A percentile compares a stretch with the other conserved stretches of the same genome.
These are phyloP conservation scores for Chaetops frenatus DNA, from an alignment of 2,113 vertebrate genomes.

Conservation along the genomic window DNA sequence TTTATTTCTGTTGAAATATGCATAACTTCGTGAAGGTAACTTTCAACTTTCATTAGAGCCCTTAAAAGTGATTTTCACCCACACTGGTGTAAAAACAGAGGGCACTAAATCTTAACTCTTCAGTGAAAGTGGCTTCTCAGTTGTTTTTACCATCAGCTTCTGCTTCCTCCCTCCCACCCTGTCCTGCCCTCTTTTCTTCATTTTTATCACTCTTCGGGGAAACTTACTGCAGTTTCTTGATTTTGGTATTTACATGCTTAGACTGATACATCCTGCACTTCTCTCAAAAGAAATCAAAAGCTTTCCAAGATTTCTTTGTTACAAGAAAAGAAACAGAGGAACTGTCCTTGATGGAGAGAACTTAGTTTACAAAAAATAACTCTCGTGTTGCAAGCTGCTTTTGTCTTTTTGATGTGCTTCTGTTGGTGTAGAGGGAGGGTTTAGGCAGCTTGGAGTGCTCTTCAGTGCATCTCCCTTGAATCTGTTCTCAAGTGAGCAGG, in stretches of 20 bases:
- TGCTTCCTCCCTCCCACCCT: not conserved
- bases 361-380: not conserved
- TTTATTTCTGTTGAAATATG: conserved; percentile 77
- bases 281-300: not conserved
- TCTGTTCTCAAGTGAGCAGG: not conserved
- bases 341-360: not conserved
- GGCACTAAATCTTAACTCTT: conserved; percentile 5
- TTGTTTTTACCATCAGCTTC: not conserved
- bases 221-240: not conserved
- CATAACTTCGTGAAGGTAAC: conserved; percentile 77
- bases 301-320: not conserved
- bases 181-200: not conserved
- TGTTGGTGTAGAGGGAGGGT: not conserved
- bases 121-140: not conserved
- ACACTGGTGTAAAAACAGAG: conserved; percentile 20
- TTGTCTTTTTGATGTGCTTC: not conserved
- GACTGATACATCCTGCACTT: not conserved
- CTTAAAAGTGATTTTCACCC: conserved; percentile 36
- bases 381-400: not conserved
- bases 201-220: not conserved
- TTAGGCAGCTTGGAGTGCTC: not conserved
- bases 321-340: not conserved
- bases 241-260: not conserved
- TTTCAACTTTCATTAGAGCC: conserved; percentile 71
- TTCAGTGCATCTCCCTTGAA: not conserved